Evolutionary conservation across 2,888 invertebrate species (phyloP), one percentile per base, ranked within the genome.

Genomic region (Drymonia ruficornis): DNA sequence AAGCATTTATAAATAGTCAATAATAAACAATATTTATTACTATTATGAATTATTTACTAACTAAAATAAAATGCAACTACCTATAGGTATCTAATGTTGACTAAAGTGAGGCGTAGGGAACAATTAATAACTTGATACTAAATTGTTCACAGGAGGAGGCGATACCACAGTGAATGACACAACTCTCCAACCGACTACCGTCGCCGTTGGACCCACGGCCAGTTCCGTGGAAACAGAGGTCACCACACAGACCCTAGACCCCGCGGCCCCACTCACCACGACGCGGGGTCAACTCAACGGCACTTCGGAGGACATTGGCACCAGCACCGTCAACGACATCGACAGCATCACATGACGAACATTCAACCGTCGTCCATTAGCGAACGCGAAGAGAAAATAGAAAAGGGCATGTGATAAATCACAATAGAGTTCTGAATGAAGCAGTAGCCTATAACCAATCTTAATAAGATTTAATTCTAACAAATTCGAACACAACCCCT

Each of bases 111-210:
- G 3, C 3, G n/a, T n/a, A n/a, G n/a, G n/a, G n/a, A n/a, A n/a
- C n/a, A n/a, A n/a, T n/a, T n/a, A n/a, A n/a, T n/a, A n/a, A n/a
- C n/a, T n/a, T n/a, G n/a, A n/a, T 36, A 13, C 36, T 13, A 13
- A 8, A 38, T 62, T 73, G 51, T 75, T 78, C 67, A 15, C 83
- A 92, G 91, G 91, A 91, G 81, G 91, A 91, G 76, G 89, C 91
- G 81, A 87, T 92, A 82, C 76, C 91, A 68, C 86, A 91, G 78
- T 92, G 72, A 88, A 76, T 63, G 81, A 74, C 16, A 72, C 74
- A 55, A 72, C 71, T 43, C 67, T 80, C 50, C 56, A 73, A 52
- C 59, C 78, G 55, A 67, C 70, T 42, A 74, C 71, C 67, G 68
- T 55, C 56, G 70, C 65, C 57, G 70, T 67, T 55, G 73, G 60